Evolutionary conservation across 1,140 invertebrate species (phyloP).

Genomic region (Zaprionus capensis): DNA sequence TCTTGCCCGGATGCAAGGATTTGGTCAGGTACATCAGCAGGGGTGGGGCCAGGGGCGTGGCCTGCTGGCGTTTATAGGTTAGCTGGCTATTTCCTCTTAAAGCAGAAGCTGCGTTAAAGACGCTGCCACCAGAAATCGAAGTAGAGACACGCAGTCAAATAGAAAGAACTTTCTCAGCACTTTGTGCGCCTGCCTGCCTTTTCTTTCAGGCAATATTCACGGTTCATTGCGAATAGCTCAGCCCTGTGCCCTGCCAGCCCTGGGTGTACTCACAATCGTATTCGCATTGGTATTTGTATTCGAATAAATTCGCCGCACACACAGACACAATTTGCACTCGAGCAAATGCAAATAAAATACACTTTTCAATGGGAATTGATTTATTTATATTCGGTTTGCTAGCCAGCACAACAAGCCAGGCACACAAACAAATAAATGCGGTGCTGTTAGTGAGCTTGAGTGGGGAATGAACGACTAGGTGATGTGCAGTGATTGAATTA

Average conservation of each 20-base stretch:
- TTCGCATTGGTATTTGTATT: not conserved
- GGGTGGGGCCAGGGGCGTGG: not conserved
- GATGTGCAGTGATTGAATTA: not conserved
- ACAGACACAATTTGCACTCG: slow-evolving; percentile 61
- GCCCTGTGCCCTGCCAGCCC: not conserved
- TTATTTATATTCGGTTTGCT: slow-evolving; percentile 66
- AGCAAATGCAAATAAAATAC: slow-evolving; percentile 66
- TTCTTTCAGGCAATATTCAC: slow-evolving; percentile 5
- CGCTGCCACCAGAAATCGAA: not conserved
- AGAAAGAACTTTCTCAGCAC: not conserved
- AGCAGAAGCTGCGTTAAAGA: not conserved
- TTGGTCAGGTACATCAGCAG: slow-evolving; percentile 39
- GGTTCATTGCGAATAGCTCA: slow-evolving; percentile 3
- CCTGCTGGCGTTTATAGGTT: slow-evolving; percentile 56
- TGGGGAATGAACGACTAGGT: not conserved
- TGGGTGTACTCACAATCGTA: slow-evolving; percentile 16
- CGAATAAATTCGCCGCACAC: slow-evolving; percentile 1
- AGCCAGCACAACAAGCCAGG: slow-evolving; percentile 51
- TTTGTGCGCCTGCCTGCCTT: not conserved
- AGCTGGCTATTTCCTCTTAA: slow-evolving; percentile 60
- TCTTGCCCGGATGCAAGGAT: slow-evolving; percentile 47
- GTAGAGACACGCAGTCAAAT: not conserved
- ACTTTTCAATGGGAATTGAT: slow-evolving; percentile 61
- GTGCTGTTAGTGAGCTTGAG: not conserved
- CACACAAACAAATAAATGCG: slow-evolving; percentile 54